phyloP scores from a whole-genome alignment of 2,888 invertebrate genomes.

The Brachyptera risi region DNA sequence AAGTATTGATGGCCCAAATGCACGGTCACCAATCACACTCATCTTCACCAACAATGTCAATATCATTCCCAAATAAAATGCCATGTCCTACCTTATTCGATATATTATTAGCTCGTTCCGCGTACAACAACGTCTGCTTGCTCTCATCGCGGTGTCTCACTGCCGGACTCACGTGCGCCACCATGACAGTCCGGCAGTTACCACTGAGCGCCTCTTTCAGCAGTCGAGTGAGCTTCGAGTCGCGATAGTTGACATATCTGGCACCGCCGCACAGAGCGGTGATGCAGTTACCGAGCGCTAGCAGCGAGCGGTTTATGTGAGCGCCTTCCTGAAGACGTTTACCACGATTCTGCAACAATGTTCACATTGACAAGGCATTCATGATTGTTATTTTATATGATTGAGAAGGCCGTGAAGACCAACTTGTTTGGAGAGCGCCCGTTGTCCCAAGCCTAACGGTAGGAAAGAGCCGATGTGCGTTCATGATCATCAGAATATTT shows the following conservation, averaged over 20 bases:
- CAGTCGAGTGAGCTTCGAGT: slow-evolving; percentile 89
- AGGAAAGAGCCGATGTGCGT: no score
- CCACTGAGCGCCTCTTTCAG: slow-evolving; percentile 84
- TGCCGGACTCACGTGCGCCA: slow-evolving; percentile 90
- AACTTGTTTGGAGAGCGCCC: no score
- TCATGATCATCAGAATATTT: no score
- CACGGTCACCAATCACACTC: no score
- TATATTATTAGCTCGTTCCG: slow-evolving; percentile 89
- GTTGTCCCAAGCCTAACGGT: no score
- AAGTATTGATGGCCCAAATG: no score
- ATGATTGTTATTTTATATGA: no score
- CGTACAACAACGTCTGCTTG: slow-evolving; percentile 89
- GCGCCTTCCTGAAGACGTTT: slow-evolving; percentile 89
- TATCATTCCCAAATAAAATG: no score
- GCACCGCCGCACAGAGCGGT: slow-evolving; percentile 83
- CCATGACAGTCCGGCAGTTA: slow-evolving; percentile 94
- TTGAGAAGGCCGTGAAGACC: no score
- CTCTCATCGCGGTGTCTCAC: slow-evolving; percentile 82
- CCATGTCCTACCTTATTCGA: slow-evolving; percentile 68
- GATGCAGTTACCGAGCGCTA: slow-evolving; percentile 93
- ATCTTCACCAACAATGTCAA: no score
- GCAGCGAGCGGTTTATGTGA: slow-evolving; percentile 87
- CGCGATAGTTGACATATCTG: slow-evolving; percentile 90
- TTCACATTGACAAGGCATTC: no score
- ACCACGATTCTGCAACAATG: slow-evolving; percentile 77